A percentile compares a stretch with the other conserved stretches of the same genome.
phyloP scores from a whole-genome alignment of 2,797 vertebrate species.

The Xenops minutus region DNA sequence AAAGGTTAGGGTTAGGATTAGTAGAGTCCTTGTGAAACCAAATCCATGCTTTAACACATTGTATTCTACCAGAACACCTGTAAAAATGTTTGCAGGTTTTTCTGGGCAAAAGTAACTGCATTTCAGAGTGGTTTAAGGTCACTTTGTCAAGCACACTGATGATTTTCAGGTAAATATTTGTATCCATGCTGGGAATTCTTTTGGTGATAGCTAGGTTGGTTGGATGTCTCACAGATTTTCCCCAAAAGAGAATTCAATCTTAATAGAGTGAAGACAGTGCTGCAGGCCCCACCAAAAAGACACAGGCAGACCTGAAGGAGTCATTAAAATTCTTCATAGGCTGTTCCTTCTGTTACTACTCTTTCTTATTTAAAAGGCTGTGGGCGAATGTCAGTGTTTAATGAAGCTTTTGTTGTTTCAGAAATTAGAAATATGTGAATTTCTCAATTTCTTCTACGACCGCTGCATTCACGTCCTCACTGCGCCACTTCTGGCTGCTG shows the following conservation, averaged over 20 bases:
- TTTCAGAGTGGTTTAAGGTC: background rate
- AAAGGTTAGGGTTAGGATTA: too few species aligned
- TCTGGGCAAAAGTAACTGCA: background rate
- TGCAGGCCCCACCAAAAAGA: background rate
- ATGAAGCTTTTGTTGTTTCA: constrained; percentile 61
- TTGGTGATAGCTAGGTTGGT: background rate
- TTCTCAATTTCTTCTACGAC: constrained; percentile 97
- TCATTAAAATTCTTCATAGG: background rate
- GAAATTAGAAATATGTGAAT: constrained; percentile 95
- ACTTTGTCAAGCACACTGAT: background rate
- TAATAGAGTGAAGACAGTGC: background rate
- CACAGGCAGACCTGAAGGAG: background rate
- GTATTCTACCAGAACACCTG: background rate
- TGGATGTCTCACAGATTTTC: background rate
- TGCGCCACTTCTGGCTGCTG: constrained; percentile 91
- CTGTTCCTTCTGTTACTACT: background rate
- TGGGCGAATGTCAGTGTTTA: background rate
- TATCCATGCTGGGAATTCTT: background rate
- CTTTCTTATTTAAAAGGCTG: background rate
- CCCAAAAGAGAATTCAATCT: background rate
- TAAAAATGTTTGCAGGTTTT: background rate
- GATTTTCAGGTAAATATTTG: background rate
- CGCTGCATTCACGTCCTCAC: constrained; percentile 96
- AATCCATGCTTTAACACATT: background rate
- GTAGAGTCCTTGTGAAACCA: background rate